Percentiles rank a stretch among this genome's conserved stretches.
These are phyloP conservation scores for Pollachius pollachius DNA, from an alignment of 2,113 vertebrate genomes.

Conservation along the genomic window DNA sequence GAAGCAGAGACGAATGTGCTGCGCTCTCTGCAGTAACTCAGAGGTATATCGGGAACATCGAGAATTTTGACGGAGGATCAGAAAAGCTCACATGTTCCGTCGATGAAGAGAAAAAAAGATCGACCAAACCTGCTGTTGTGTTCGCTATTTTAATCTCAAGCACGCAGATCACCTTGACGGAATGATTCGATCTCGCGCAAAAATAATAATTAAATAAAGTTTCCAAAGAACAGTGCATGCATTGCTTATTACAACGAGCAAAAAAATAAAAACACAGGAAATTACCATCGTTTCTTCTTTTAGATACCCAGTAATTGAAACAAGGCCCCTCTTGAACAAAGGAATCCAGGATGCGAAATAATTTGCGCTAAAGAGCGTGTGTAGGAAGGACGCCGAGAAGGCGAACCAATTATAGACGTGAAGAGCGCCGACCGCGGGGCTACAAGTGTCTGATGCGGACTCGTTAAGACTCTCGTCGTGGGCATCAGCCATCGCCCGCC, in stretches of 20 bases:
- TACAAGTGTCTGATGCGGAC: slow-evolving; percentile 62
- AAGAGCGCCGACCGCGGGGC: slow-evolving; percentile 49
- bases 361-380: slow-evolving; percentile 53
- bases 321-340: slow-evolving; percentile 54
- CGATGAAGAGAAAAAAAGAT: too few relatives aligned
- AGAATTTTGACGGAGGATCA: too few relatives aligned
- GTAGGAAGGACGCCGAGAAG: slow-evolving; percentile 62
- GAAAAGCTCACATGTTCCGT: too few relatives aligned
- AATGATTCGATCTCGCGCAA: too few relatives aligned
- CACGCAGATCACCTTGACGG: too few relatives aligned
- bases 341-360: slow-evolving; percentile 55
- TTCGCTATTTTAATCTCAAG: too few relatives aligned
- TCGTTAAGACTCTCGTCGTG: slow-evolving; percentile 58
- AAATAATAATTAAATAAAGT: slow-evolving; percentile 17
- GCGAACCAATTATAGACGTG: slow-evolving; percentile 62
- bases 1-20: too few relatives aligned
- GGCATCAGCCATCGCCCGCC: slow-evolving; percentile 33
- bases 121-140: too few relatives aligned
- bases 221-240: slow-evolving; percentile 15
- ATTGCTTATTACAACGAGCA: slow-evolving; percentile 16
- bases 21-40: too few relatives aligned
- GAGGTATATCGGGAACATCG: too few relatives aligned
- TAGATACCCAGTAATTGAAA: slow-evolving; percentile 61
- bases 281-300: slow-evolving; percentile 49
- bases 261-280: slow-evolving; percentile 5